These are phyloP conservation scores for Drosophila paranaensis DNA, from an alignment of 2,888 invertebrate species.

Conservation along the genomic window DNA sequence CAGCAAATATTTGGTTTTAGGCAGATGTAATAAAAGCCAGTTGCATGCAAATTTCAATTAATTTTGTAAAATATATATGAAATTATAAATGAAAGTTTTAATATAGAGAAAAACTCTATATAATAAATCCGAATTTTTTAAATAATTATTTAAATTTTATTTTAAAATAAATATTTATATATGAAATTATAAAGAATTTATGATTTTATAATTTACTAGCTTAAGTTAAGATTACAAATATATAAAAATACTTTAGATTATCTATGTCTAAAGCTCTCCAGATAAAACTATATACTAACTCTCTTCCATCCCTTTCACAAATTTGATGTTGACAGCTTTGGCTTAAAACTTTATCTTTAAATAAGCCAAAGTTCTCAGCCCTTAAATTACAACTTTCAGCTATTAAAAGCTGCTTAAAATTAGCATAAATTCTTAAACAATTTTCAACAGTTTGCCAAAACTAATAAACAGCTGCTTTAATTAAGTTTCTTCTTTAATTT, in stretches of 20 bases:
- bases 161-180: too few relatives aligned
- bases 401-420: constrained; percentile 18
- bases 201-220: background rate
- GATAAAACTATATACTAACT: too few relatives aligned
- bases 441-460: constrained; percentile 11
- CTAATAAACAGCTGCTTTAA: constrained; percentile 25
- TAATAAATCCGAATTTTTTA: background rate
- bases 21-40: constrained; percentile 18
- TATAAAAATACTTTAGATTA: background rate
- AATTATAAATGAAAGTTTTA: too few relatives aligned
- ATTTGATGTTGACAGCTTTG: background rate
- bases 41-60: constrained; percentile 18
- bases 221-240: background rate
- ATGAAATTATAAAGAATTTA: background rate
- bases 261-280: background rate
- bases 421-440: constrained; percentile 18
- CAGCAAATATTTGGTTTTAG: constrained; percentile 1
- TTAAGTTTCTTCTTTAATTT: constrained; percentile 10
- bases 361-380: background rate
- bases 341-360: background rate
- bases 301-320: background rate
- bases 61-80: background rate
- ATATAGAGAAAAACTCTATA: too few relatives aligned
- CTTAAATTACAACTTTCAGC: background rate
- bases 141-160: too few relatives aligned